Base-by-base conservation (phyloP, 2,797 vertebrate genomes). In the Champsocephalus gunnari region DNA sequence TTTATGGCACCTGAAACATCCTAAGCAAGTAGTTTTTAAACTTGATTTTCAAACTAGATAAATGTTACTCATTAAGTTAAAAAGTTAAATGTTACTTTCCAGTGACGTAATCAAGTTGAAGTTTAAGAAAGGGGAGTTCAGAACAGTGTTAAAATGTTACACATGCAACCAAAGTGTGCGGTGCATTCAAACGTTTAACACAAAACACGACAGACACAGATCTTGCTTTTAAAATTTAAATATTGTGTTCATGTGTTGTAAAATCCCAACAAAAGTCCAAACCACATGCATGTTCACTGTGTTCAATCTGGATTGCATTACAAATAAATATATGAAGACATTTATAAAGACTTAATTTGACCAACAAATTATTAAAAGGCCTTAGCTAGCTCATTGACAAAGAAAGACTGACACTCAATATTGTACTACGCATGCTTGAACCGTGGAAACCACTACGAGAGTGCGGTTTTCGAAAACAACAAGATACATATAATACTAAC, bases 1-100 rank as follows among this genome's bases (percentile, higher is more conserved):
- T 54, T 16, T 13, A 13, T 13, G 55, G 55, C 62, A 64, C 34
- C 65, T 55, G 51, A 38, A 59, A 78, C 24, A 63, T 47, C 2
- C 14, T 4, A 2, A 21, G 28, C 41, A 34, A 65, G n/a, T 56
- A 28, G 50, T n/a, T 51, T 56, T 48, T 43, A 60, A 48, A 47
- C 58, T 51, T 14, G 21, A 43, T 59, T 66, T 51, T 60, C 16
- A n/a, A 13, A 16, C 17, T 21, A 28, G 61, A 70, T 49, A 19
- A 38, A 38, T 38, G 34, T 38, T 38, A 38, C 34, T 38, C 34
- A 9, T 38, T 38, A 38, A 38, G 6, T 38, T 38, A 7, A 9
- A 38, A 38, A 38, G 34, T 38, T 9, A 38, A 76, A 54, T 65
- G 7, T 65, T 55, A 41, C 17, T 24, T 1, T 79, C 48, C 5